These are phyloP conservation scores for Amphipyra tragopoginis DNA, from an alignment of 2,888 invertebrate genomes.

Conservation along the genomic window DNA sequence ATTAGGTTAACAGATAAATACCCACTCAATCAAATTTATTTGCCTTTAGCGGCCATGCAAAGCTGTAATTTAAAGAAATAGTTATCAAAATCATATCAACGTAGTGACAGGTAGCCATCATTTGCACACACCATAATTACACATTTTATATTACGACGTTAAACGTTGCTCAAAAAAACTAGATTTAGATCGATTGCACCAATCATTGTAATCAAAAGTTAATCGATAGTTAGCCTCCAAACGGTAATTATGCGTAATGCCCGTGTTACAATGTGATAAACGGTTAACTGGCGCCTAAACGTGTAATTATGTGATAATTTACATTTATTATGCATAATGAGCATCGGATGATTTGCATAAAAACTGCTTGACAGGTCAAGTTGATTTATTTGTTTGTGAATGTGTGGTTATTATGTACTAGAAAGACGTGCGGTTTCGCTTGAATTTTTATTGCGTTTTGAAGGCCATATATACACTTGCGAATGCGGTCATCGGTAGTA, in stretches of 20 bases:
- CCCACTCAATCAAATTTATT: background rate
- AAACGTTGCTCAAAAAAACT: slow-evolving; percentile 38
- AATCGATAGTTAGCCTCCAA: slow-evolving; percentile 33
- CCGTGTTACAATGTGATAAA: slow-evolving; percentile 54
- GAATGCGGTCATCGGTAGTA: too few species aligned
- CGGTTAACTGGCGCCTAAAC: slow-evolving; percentile 35
- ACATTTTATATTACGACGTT: slow-evolving; percentile 12
- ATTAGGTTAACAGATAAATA: background rate
- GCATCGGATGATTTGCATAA: slow-evolving; percentile 42
- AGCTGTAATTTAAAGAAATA: slow-evolving; percentile 19
- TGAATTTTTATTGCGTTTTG: background rate
- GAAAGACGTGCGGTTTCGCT: background rate
- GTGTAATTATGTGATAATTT: slow-evolving; percentile 55
- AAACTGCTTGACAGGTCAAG: slow-evolving; percentile 37
- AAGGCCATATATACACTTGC: too few species aligned
- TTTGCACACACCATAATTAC: slow-evolving; percentile 24
- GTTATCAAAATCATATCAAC: slow-evolving; percentile 14
- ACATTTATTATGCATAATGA: slow-evolving; percentile 44
- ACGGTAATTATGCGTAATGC: slow-evolving; percentile 41
- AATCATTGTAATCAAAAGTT: slow-evolving; percentile 44
- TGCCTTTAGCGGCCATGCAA: slow-evolving; percentile 2
- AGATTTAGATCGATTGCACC: slow-evolving; percentile 31
- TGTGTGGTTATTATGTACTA: slow-evolving; percentile 6
- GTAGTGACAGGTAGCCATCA: slow-evolving; percentile 35
- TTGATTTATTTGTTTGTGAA: slow-evolving; percentile 44